Evolutionary conservation across 2,797 vertebrate genomes (phyloP).

Genomic region (Crenuchus spilurus): DNA sequence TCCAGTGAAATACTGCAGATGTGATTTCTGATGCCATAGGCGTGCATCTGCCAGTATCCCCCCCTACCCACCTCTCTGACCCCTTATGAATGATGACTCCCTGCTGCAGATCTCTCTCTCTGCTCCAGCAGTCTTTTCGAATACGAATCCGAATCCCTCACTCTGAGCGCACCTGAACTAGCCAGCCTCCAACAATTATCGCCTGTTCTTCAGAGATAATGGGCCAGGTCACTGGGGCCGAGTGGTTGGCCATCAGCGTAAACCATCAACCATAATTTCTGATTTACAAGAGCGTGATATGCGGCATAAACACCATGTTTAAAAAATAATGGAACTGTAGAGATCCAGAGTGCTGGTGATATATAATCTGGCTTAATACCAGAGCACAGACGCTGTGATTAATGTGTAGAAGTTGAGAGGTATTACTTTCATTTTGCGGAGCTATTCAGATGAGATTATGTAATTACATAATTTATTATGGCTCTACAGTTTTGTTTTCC

Average conservation of each 20-base stretch:
- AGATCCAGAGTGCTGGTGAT: not conserved
- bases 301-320: not conserved
- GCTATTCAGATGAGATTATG: too few relatives aligned
- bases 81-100: constrained; percentile 10
- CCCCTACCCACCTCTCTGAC: not conserved
- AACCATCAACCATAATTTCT: constrained; percentile 19
- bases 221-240: constrained; percentile 4
- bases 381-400: not conserved
- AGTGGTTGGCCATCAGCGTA: constrained; percentile 7
- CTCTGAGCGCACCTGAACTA: not conserved
- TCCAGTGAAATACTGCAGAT: constrained; percentile 10
- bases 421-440: too few relatives aligned
- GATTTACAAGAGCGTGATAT: too few relatives aligned
- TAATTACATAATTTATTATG: too few relatives aligned
- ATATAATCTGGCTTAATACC: not conserved
- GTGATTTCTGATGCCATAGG: constrained; percentile 14
- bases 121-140: not conserved
- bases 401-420: too few relatives aligned
- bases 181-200: constrained; percentile 1
- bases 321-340: not conserved
- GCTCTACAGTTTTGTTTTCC: too few relatives aligned
- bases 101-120: not conserved
- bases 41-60: not conserved
- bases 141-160: not conserved
- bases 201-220: constrained; percentile 25